phyloP scores from a whole-genome alignment of 2,888 invertebrate species.

The Amphipyra berbera region DNA sequence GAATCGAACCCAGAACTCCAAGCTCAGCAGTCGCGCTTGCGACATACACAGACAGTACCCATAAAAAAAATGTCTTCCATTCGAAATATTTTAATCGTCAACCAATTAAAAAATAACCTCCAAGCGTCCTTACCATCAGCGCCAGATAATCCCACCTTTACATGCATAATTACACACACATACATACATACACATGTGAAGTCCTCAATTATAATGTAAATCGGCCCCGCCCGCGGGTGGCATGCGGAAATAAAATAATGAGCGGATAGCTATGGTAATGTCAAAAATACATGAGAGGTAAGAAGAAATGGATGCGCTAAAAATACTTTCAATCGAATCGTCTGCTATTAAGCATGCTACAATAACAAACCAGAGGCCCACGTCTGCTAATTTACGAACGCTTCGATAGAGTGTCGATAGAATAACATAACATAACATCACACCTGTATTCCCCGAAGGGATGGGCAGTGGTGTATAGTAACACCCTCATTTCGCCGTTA shows the following conservation, averaged over 20 bases:
- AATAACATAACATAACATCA: too few relatives aligned
- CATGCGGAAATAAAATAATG: conserved; percentile 36
- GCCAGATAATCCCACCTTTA: conserved; percentile 29
- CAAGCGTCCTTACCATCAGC: background rate
- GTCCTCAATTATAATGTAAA: conserved; percentile 48
- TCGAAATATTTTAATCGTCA: background rate
- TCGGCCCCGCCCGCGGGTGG: conserved; percentile 29
- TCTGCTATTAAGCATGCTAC: too few relatives aligned
- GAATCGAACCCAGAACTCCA: too few relatives aligned
- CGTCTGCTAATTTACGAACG: too few relatives aligned
- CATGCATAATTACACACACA: conserved; percentile 16
- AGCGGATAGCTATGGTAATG: conserved; percentile 23
- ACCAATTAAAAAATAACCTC: conserved; percentile 1
- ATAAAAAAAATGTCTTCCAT: too few relatives aligned
- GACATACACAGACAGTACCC: too few relatives aligned
- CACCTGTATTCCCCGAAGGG: too few relatives aligned
- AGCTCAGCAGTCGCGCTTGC: too few relatives aligned
- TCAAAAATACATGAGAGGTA: conserved; percentile 13
- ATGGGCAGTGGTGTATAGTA: too few relatives aligned
- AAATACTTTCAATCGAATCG: background rate
- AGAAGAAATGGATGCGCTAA: conserved; percentile 14
- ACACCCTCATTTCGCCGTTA: too few relatives aligned
- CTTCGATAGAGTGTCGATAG: too few relatives aligned
- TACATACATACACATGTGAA: conserved; percentile 10
- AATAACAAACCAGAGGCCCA: too few relatives aligned